Conservation (phyloP, 2,113 vertebrate species). For the Scopus umbretta region DNA sequence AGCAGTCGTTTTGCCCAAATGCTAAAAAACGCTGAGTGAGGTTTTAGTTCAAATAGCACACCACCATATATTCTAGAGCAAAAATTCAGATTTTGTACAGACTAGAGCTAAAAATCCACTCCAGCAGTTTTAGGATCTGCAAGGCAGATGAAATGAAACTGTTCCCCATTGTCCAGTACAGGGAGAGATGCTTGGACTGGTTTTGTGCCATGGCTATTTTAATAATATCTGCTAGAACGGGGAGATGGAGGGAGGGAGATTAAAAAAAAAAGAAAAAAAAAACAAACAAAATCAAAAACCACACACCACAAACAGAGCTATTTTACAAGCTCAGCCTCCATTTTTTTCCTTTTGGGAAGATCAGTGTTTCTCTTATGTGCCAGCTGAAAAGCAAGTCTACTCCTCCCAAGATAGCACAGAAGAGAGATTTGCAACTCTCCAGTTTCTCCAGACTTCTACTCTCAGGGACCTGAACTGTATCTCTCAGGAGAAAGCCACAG, state of each 20-base stretch:
- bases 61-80: background rate
- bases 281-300: too few species aligned
- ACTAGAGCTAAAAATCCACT: background rate
- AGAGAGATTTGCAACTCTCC: background rate
- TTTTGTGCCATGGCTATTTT: background rate
- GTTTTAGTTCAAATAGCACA: background rate
- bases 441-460: background rate
- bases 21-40: background rate
- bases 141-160: background rate
- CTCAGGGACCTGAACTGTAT: background rate
- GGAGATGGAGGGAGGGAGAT: background rate
- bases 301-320: background rate
- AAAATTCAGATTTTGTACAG: background rate
- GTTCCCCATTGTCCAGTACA: background rate
- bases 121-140: background rate
- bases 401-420: background rate
- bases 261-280: too few species aligned
- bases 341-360: background rate
- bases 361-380: background rate
- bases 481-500: background rate
- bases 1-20: background rate
- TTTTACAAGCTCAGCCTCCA: background rate
- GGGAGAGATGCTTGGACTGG: background rate
- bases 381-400: background rate
- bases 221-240: background rate